Percentiles rank a stretch among this genome's conserved stretches.
Evolutionary conservation across 1,140 invertebrate genomes (phyloP).

Genomic region (Phenacoccus solenopsis): DNA sequence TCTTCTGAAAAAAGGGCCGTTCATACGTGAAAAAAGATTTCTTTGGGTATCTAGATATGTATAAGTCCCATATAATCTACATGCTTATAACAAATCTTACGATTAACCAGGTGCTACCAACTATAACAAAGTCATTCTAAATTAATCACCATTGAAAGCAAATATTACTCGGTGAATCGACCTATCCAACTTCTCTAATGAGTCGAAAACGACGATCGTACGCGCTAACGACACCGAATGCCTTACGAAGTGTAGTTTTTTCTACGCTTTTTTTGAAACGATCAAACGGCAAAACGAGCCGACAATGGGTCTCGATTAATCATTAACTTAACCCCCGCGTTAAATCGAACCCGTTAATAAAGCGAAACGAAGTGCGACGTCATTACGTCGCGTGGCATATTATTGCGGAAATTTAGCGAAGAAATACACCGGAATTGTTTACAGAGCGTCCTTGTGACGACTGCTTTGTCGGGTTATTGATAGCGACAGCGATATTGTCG

Average conservation of each 20-base stretch:
- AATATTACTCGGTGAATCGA: too few species aligned
- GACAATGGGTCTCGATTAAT: neutral
- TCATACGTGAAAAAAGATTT: too few species aligned
- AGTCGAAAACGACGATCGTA: too few species aligned
- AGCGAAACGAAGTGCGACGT: neutral
- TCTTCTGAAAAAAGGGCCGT: too few species aligned
- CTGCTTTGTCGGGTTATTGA: neutral
- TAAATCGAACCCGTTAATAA: neutral
- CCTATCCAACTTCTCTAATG: too few species aligned
- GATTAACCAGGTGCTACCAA: too few species aligned
- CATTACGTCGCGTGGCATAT: neutral
- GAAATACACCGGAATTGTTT: neutral
- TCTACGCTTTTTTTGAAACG: neutral
- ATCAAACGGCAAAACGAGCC: neutral
- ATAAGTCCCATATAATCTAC: too few species aligned
- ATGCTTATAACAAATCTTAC: too few species aligned
- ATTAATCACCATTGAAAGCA: too few species aligned
- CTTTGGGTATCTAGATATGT: too few species aligned
- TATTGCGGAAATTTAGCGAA: conserved; percentile 1
- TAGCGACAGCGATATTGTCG: neutral
- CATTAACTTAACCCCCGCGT: neutral
- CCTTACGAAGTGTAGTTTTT: neutral
- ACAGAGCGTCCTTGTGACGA: neutral
- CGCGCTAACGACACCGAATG: neutral
- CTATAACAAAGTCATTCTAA: too few species aligned